Evolutionary conservation across 2,797 vertebrate species (phyloP), one percentile per base, ranked within the genome.

Genomic region (Eidolon dupreanum): DNA sequence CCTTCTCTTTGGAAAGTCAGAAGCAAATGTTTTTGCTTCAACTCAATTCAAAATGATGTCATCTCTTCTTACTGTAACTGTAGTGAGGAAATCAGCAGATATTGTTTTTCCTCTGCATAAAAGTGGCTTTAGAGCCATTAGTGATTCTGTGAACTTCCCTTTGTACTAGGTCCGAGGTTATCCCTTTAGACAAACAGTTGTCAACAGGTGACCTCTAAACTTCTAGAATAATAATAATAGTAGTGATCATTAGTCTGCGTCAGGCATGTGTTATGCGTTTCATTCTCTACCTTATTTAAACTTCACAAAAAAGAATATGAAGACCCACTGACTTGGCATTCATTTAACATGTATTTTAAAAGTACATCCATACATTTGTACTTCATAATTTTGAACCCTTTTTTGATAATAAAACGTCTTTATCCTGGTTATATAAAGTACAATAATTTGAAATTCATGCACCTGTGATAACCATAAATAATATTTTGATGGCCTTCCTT

Each of bases 331-430:
- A 77, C 41, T 88, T 94, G 53, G 13, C 74, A 92, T 61, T 41
- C 16, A 26, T 66, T 95, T 57, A 38, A 55, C 89, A 94, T 68
- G 43, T 20, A 68, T 92, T 71, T 94, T 59, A 77, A 95, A 94
- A 46, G 16, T 61, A 31, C 33, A 82, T 38, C 24, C 17, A 9
- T 55, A 13, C 20, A 36, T 65, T 90, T 74, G 24, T 88, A 63
- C 55, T 77, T 91, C n/a, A 61, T 81, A 86, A 36, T 78, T 92
- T 81, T 33, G 70, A 94, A 33, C 28, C 17, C 2, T 26, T 36
- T 84, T 87, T 68, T n/a, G 26, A 43, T 85, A 82, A 79, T 51
- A 24, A 83, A 51, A 53, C 22, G 28, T 59, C 66, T 57, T 77
- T 88, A 81, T 79, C 57, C 55, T 90, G 38, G 51, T 71, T 61